These are phyloP conservation scores for Oedothorax gibbosus DNA, from an alignment of 1,140 invertebrate species.

Conservation along the genomic window DNA sequence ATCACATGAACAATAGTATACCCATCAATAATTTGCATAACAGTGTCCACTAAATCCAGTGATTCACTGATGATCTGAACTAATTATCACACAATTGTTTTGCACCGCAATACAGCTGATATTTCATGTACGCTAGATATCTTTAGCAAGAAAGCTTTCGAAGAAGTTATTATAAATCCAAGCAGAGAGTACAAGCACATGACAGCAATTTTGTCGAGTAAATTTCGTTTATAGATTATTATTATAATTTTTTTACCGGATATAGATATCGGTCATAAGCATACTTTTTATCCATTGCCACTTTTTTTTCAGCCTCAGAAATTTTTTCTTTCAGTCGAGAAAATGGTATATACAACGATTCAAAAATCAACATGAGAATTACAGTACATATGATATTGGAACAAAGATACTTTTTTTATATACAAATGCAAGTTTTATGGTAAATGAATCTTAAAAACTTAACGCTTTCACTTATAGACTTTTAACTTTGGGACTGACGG, in stretches of 20 bases:
- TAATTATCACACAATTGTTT: constrained; percentile 55
- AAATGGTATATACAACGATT: constrained; percentile 44
- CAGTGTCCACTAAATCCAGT: constrained; percentile 43
- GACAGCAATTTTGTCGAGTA: constrained; percentile 30
- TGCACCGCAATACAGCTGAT: constrained; percentile 22
- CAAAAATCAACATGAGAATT: constrained; percentile 55
- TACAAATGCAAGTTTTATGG: constrained; percentile 37
- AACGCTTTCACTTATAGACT: constrained; percentile 20
- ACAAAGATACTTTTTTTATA: constrained; percentile 44
- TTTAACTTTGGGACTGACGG: no score
- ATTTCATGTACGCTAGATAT: constrained; percentile 28
- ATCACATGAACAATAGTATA: constrained; percentile 57
- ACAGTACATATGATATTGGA: constrained; percentile 51
- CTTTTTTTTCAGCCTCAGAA: constrained; percentile 10
- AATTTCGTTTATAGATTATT: constrained; percentile 10
- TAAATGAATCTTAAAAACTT: constrained; percentile 54
- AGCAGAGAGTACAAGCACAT: constrained; percentile 52
- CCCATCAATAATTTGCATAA: constrained; percentile 48
- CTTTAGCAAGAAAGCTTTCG: constrained; percentile 50
- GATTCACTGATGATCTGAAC: constrained; percentile 17
- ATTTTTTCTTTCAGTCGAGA: constrained; percentile 9
- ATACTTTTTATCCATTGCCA: not conserved
- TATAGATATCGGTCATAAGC: not conserved
- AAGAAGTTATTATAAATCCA: constrained; percentile 26
- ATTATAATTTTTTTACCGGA: not conserved